These are phyloP conservation scores for Cryptomyrus ogoouensis DNA, from an alignment of 2,113 vertebrate species.

Conservation along the genomic window DNA sequence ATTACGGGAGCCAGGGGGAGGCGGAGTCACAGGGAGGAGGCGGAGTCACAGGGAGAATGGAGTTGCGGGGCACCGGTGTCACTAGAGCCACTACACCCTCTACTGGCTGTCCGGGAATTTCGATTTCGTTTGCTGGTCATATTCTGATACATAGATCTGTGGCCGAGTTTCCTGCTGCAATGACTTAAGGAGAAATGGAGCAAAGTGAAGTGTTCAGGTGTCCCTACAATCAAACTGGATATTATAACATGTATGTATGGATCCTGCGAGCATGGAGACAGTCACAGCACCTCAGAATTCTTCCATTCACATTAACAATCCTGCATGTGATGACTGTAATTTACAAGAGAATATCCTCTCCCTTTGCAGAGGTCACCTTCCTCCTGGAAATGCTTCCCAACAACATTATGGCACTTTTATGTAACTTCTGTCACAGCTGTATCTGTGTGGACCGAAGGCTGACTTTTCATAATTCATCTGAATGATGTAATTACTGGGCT, in stretches of 20 bases:
- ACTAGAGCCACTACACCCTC: neutral
- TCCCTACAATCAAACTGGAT: neutral
- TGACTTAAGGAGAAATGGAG: neutral
- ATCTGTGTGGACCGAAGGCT: neutral
- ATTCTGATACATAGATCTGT: neutral
- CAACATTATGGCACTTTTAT: neutral
- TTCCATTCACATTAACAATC: too few species aligned
- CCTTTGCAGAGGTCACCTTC: neutral
- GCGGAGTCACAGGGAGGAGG: constrained; percentile 5
- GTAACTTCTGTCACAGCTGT: neutral
- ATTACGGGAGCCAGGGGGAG: constrained; percentile 40
- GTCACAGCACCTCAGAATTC: neutral
- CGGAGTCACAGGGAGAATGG: too few species aligned
- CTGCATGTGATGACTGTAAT: too few species aligned
- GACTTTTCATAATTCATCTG: neutral
- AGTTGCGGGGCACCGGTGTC: neutral
- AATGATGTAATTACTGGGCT: neutral
- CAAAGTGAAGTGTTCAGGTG: neutral
- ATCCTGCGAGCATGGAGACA: neutral
- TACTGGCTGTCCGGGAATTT: neutral
- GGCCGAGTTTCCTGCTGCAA: neutral
- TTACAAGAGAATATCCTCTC: too few species aligned
- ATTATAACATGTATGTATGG: neutral
- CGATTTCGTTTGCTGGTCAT: neutral
- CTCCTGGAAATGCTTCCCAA: neutral